Percentiles rank a stretch among this genome's conserved stretches.
Evolutionary conservation across 2,888 invertebrate species (phyloP).

Genomic region (Tipula confusa): DNA sequence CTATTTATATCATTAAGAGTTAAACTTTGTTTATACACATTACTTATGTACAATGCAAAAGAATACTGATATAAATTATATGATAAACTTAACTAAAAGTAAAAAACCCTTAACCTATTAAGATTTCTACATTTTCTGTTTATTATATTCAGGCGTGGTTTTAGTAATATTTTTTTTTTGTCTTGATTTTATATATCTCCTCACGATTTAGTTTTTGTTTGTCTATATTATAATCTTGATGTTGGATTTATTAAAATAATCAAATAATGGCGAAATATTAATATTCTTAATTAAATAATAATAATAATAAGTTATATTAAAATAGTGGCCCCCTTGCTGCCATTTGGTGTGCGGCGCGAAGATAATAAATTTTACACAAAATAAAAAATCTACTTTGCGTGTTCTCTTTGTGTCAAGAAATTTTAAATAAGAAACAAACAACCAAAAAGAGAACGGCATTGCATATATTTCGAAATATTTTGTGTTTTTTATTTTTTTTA

Average conservation of each 20-base stretch:
- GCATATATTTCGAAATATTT: conserved; percentile 3
- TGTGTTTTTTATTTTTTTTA: not conserved
- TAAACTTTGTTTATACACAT: not conserved
- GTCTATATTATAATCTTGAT: not conserved
- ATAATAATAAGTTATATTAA: not conserved
- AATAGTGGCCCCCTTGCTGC: not conserved
- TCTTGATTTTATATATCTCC: not conserved
- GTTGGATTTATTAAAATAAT: not conserved
- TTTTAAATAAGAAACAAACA: not conserved
- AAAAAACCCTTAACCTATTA: conserved; percentile 5
- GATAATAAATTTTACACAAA: not conserved
- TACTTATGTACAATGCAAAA: not conserved
- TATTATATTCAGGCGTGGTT: not conserved
- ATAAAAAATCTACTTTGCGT: not conserved
- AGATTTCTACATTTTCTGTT: not conserved
- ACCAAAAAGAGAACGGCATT: conserved; percentile 25
- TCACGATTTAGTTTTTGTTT: not conserved
- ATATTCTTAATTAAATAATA: not conserved
- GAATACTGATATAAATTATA: conserved; percentile 3
- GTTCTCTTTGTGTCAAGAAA: not conserved
- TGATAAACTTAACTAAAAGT: not conserved
- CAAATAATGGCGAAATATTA: not conserved
- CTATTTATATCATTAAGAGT: not conserved
- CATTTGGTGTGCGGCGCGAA: not conserved
- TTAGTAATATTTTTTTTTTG: not conserved